Percentiles rank a stretch among this genome's conserved stretches.
Conservation (phyloP, 1,140 invertebrate genomes). For the Drosophila virilis region DNA sequence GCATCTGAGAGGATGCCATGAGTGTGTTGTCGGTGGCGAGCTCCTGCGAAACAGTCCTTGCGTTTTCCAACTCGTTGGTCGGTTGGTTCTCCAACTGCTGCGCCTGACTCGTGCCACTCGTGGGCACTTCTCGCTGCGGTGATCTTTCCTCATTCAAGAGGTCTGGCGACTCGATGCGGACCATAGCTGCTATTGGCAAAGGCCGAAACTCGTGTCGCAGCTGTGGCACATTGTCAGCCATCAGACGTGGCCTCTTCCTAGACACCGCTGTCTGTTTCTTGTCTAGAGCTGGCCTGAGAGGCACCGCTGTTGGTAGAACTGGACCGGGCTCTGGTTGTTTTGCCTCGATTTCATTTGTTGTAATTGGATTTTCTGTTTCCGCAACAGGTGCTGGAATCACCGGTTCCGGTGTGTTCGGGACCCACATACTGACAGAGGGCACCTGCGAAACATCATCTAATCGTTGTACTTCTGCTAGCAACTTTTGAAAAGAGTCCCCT, state of each 20-base stretch:
- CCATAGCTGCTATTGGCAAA: conserved; percentile 33
- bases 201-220: conserved; percentile 57
- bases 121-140: background rate
- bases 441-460: background rate
- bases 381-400: background rate
- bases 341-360: background rate
- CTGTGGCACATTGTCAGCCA: conserved; percentile 54
- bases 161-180: conserved; percentile 13
- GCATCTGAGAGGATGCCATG: conserved; percentile 49
- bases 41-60: conserved; percentile 51
- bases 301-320: background rate
- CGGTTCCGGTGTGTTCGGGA: background rate
- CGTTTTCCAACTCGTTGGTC: too few relatives aligned
- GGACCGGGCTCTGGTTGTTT: background rate
- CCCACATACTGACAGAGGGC: background rate
- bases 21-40: conserved; percentile 51
- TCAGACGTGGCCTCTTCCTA: conserved; percentile 38
- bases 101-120: background rate
- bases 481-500: background rate
- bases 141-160: background rate
- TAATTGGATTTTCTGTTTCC: background rate
- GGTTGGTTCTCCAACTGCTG: too few relatives aligned
- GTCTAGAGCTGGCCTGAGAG: too few relatives aligned
- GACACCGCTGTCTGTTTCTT: background rate
- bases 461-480: background rate